Base-by-base conservation (phyloP, 2,888 invertebrate genomes). In the Oxycera nigricornis region DNA sequence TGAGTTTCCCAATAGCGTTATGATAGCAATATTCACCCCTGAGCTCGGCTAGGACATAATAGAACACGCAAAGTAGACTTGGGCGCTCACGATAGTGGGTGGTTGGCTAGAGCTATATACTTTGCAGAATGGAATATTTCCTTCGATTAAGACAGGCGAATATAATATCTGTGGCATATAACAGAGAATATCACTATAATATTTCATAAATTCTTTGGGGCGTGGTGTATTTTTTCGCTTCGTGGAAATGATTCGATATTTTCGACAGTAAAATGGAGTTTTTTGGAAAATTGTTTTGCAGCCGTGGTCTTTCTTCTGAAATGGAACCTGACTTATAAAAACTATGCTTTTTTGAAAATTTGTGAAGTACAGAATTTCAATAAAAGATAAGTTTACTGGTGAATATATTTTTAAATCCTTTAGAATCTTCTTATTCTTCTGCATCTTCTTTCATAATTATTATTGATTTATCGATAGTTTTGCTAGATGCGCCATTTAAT, bases 161-260 rank as follows among this genome's bases (percentile, higher is more conserved):
- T 52, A 52, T 55, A 46, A 52, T 70, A 31, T 31, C 35, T 70
- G 70, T 28, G 70, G 35, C 55, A 17, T 31, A 30, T 70, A 52
- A 17, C 30, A 1, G n/a, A 52, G 52, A 55, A 31, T 70, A 52
- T 70, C 41, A 24, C 35, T 70, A 70, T 70, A 70, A 70, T 70
- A 70, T 70, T 70, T 70, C 70, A 70, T 70, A 70, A 70, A 70
- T 70, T 70, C 26, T 55, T 55, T 20, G 70, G n/a, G 70, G 70
- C 70, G 70, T 70, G 70, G 70, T 52, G 22, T 70, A 31, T 55
- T 22, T 26, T 26, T 11, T 24, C n/a, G n/a, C n/a, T n/a, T n/a
- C 9, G 30, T 24, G 39, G 28, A 46, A 50, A 30, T n/a, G 50
- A 50, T 28, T 26, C 50, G 26, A 26, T 68, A 7, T 9, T 61